Evolutionary conservation across 2,113 vertebrate species (phyloP).

Genomic region (Oryctolagus cuniculus): DNA sequence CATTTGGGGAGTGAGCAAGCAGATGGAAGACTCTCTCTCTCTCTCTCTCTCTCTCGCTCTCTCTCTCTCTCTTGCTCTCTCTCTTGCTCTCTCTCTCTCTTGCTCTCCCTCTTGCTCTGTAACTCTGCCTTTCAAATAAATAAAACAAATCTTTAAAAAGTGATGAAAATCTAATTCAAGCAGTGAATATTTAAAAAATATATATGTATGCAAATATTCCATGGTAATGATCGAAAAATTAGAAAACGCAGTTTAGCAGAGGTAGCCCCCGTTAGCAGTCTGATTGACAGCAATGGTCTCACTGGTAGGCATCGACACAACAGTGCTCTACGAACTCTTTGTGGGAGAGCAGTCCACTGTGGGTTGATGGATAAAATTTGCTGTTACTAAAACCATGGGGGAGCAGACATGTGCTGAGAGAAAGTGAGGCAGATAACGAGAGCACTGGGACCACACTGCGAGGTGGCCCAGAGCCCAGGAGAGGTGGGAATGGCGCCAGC

Average conservation of each 20-base stretch:
- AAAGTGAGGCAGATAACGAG: neutral
- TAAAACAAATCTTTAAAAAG: too few species aligned
- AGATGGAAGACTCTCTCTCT: too few species aligned
- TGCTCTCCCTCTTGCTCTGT: too few species aligned
- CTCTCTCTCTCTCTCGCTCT: too few species aligned
- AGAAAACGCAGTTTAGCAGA: neutral
- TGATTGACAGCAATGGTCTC: neutral
- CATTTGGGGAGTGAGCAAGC: too few species aligned
- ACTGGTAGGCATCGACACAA: neutral
- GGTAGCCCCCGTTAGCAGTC: neutral
- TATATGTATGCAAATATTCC: neutral
- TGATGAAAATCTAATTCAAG: too few species aligned
- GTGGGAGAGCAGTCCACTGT: neutral
- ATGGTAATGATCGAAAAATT: neutral
- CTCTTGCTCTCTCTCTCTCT: too few species aligned
- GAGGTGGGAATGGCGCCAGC: rapidly evolving
- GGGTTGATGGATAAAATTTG: neutral
- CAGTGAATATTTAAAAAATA: too few species aligned
- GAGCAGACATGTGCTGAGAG: neutral
- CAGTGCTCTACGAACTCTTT: neutral
- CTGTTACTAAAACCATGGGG: neutral
- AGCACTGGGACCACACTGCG: neutral
- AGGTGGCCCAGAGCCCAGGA: neutral
- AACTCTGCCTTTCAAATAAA: too few species aligned
- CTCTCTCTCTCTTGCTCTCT: too few species aligned